A percentile compares a stretch with the other conserved stretches of the same genome.
Evolutionary conservation across 2,113 vertebrate genomes (phyloP).

Genomic region (Antechinus flavipes): DNA sequence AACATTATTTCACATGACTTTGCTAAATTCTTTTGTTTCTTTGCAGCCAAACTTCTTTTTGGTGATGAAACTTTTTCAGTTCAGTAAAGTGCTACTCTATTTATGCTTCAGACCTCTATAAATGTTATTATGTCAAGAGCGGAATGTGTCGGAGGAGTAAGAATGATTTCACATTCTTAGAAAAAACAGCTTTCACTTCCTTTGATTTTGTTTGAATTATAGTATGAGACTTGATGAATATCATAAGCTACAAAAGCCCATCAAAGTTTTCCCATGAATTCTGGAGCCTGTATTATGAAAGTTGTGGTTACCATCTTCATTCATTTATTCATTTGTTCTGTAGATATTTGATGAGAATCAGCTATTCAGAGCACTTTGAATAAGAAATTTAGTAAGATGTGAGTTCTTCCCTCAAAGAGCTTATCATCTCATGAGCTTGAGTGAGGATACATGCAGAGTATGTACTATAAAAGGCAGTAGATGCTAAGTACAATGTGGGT

Average conservation of each 20-base stretch:
- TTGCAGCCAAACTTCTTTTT: conserved; percentile 31
- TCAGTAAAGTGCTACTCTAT: conserved; percentile 48
- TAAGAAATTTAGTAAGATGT: neutral
- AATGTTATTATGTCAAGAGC: conserved; percentile 35
- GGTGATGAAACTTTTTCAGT: conserved; percentile 18
- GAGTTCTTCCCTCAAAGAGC: neutral
- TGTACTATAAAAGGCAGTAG: neutral
- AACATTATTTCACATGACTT: conserved; percentile 47
- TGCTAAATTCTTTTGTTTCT: conserved; percentile 44
- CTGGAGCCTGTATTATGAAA: neutral
- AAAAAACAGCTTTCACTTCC: neutral
- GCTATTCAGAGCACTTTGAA: neutral
- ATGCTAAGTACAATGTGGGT: neutral
- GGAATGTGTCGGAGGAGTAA: conserved; percentile 11
- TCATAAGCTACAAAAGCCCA: neutral
- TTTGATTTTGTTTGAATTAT: conserved; percentile 11
- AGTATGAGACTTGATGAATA: conserved; percentile 24
- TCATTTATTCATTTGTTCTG: neutral
- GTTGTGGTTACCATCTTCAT: neutral
- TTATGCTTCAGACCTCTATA: conserved; percentile 50
- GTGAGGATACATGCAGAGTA: neutral
- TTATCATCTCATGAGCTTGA: neutral
- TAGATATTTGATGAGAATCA: neutral
- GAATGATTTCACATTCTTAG: conserved; percentile 5
- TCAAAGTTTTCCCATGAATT: neutral